Conservation (phyloP, 2,113 vertebrate species). For the Balaeniceps rex region DNA sequence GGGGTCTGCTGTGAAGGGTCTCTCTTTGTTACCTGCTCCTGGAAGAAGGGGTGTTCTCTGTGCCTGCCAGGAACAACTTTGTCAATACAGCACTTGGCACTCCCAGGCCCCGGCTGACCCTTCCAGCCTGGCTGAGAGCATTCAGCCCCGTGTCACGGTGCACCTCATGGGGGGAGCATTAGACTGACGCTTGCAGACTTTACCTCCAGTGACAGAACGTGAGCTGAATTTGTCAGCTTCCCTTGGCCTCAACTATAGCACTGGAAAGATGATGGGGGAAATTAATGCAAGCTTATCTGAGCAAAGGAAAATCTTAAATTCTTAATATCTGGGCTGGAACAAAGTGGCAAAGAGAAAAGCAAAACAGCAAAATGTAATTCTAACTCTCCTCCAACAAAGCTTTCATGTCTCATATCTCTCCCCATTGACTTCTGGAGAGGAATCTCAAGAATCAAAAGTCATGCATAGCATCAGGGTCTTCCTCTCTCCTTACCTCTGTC, state of each 20-base stretch:
- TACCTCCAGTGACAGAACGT: background rate
- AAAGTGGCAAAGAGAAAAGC: background rate
- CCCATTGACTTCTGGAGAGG: background rate
- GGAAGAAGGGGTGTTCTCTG: constrained; percentile 4
- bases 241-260: background rate
- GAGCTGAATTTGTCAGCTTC: background rate
- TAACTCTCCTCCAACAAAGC: background rate
- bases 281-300: background rate
- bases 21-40: constrained; percentile 46
- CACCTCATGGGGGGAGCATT: background rate
- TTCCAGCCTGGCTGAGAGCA: background rate
- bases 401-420: background rate
- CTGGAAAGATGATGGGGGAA: background rate
- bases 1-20: background rate
- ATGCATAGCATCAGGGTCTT: background rate
- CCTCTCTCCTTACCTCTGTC: background rate
- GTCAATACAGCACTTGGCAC: background rate
- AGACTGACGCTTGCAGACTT: background rate
- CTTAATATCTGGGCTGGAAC: background rate
- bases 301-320: background rate
- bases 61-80: constrained; percentile 31
- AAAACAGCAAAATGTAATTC: background rate
- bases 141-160: background rate
- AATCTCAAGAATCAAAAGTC: background rate
- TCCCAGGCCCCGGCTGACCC: constrained; percentile 32